These are phyloP conservation scores for Geophilus truncorum DNA, from an alignment of 2,888 invertebrate genomes.

Conservation along the genomic window DNA sequence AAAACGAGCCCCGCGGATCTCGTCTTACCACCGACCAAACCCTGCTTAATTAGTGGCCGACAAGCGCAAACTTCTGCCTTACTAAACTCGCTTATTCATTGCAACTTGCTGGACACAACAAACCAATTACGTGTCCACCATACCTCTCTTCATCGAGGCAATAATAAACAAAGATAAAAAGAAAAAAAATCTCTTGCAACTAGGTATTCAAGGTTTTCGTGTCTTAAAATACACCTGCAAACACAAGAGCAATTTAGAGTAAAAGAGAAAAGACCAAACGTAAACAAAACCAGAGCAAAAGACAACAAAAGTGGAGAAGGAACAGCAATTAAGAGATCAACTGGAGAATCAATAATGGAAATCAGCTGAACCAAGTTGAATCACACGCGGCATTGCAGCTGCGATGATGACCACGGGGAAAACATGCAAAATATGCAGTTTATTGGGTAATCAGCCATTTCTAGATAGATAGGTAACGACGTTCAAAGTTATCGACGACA, in stretches of 20 bases:
- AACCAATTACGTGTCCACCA: not conserved
- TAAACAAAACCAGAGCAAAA: not conserved
- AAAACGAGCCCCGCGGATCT: slow-evolving; percentile 18
- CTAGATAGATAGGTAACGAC: too few species aligned
- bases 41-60: not conserved
- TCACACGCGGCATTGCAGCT: not conserved
- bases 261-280: not conserved
- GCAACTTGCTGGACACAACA: not conserved
- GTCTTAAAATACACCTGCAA: not conserved
- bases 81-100: not conserved
- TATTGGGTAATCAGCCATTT: too few species aligned
- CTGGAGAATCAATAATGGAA: not conserved
- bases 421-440: too few species aligned
- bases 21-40: slow-evolving; percentile 19
- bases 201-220: too few species aligned
- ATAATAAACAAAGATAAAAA: too few species aligned
- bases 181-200: too few species aligned
- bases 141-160: too few species aligned
- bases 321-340: not conserved
- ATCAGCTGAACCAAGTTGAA: not conserved
- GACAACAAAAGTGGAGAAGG: not conserved
- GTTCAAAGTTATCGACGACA: too few species aligned
- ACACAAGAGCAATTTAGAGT: too few species aligned
- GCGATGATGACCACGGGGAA: too few species aligned
- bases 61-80: not conserved